Base-by-base conservation (phyloP, 37 sponge, comb jelly and placozoan genomes). In the Corticium candelabrum region DNA sequence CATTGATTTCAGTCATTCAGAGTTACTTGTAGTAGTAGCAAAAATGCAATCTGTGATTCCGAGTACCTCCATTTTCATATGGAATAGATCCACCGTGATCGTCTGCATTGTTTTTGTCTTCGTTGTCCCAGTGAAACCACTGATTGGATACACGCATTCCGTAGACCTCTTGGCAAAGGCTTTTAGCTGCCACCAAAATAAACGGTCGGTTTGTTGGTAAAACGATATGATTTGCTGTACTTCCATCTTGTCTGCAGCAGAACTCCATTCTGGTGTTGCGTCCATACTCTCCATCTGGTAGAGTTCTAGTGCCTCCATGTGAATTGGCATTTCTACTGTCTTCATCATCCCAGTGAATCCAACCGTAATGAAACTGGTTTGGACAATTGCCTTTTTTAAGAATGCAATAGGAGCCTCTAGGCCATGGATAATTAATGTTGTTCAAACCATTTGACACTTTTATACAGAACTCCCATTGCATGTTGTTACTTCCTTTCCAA, bases 1-100 rank as follows among this genome's bases (percentile, higher is more conserved):
- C n/a, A n/a, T n/a, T n/a, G n/a, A n/a, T n/a, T n/a, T n/a, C n/a
- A n/a, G n/a, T n/a, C n/a, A n/a, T n/a, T n/a, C n/a, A n/a, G n/a
- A n/a, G n/a, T n/a, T n/a, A n/a, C n/a, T n/a, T n/a, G n/a, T 79
- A 15, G 81, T 81, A 81, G 41, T 81, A 81, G 43, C 81, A 81
- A 38, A 38, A 81, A 41, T 81, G 40, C 2, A 81, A 74, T 29
- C 30, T 3, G 74, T 76, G 74, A 29, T 81, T n/a, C 4, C n/a
- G 3, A 32, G 27, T 2, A 37, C 57, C 2, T 5, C 37, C 38
- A 29, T 4, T 27, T 27, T 68, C 71, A 40, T 76, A n/a, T 15
- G 3, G 2, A 11, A 27, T 11, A 21, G 62, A 27, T 27, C 15
- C 15, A 50, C 15, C 11, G 40, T 40, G 1, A 2, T 38, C 35